A percentile compares a stretch with the other conserved stretches of the same genome.
These are phyloP conservation scores for Eupeodes latifasciatus DNA, from an alignment of 2,888 invertebrate genomes.

Conservation along the genomic window DNA sequence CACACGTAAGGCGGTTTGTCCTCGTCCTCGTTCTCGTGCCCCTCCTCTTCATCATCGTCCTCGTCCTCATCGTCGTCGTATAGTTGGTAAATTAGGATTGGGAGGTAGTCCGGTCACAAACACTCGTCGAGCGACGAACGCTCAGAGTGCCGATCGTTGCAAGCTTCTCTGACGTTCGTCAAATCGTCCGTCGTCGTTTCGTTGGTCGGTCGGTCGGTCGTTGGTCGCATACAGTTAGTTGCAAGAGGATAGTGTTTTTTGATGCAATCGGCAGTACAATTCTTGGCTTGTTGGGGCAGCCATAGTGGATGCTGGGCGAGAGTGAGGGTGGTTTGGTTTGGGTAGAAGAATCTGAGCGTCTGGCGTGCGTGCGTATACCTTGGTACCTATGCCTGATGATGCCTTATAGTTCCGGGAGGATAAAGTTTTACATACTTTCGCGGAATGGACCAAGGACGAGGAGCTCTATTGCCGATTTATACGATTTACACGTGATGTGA, in stretches of 20 bases:
- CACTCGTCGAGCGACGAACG: slow-evolving; percentile 35
- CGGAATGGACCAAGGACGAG: slow-evolving; percentile 43
- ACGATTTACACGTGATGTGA: slow-evolving; percentile 56
- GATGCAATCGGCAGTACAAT: slow-evolving; percentile 64
- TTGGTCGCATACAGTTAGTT: slow-evolving; percentile 30
- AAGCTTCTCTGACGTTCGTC: slow-evolving; percentile 27
- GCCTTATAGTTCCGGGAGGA: slow-evolving; percentile 19
- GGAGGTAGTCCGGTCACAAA: slow-evolving; percentile 53
- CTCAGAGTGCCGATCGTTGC: slow-evolving; percentile 47
- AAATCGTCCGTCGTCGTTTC: too few species aligned
- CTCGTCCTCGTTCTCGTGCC: not conserved
- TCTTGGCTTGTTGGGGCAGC: slow-evolving; percentile 42
- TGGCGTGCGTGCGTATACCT: slow-evolving; percentile 65
- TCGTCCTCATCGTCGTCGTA: not conserved
- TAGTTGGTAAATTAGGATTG: slow-evolving; percentile 42
- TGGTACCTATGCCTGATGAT: not conserved
- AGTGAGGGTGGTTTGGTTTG: too few species aligned
- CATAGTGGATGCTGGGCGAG: not conserved
- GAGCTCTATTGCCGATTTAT: slow-evolving; percentile 68
- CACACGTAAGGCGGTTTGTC: slow-evolving; percentile 17
- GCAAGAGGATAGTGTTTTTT: slow-evolving; percentile 58
- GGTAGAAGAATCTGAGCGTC: slow-evolving; percentile 48
- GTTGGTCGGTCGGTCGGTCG: too few species aligned
- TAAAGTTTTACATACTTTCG: slow-evolving; percentile 67
- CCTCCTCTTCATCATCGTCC: not conserved